These are phyloP conservation scores for Cryptotis parvus DNA, from an alignment of 2,113 vertebrate genomes.

Conservation along the genomic window DNA sequence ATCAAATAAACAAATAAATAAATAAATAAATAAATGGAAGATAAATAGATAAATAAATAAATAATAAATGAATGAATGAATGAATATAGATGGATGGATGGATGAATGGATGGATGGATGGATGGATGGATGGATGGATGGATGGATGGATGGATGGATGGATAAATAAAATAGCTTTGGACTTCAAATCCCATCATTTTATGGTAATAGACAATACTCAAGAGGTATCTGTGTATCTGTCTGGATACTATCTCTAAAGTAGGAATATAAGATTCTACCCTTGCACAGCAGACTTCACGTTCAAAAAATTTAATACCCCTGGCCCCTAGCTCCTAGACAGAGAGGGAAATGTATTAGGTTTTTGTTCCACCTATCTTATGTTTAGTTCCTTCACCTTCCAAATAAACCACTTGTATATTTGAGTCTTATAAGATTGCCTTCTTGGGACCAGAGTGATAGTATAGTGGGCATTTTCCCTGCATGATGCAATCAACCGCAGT, in stretches of 20 bases:
- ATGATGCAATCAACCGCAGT: no score
- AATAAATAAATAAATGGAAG: no score
- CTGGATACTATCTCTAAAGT: slow-evolving; percentile 5
- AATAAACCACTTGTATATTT: neutral
- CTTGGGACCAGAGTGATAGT: no score
- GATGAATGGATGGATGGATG: no score
- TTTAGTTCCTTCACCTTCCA: slow-evolving; percentile 14
- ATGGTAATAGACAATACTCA: neutral
- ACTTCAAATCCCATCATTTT: neutral
- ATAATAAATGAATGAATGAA: no score
- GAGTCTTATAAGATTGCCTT: slow-evolving; percentile 17
- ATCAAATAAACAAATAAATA: no score
- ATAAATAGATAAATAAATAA: no score
- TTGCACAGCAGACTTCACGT: neutral
- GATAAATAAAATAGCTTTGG: neutral
- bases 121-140: no score
- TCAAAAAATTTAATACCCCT: neutral
- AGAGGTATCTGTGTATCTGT: neutral
- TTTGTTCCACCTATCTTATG: neutral
- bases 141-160: no score
- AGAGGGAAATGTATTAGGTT: neutral
- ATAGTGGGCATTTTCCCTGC: no score
- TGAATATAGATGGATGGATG: no score
- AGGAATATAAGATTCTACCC: neutral
- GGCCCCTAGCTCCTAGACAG: neutral